Percentiles rank a stretch among this genome's conserved stretches.
These are phyloP conservation scores for Autographa pulchrina DNA, from an alignment of 2,888 invertebrate genomes.

Conservation along the genomic window DNA sequence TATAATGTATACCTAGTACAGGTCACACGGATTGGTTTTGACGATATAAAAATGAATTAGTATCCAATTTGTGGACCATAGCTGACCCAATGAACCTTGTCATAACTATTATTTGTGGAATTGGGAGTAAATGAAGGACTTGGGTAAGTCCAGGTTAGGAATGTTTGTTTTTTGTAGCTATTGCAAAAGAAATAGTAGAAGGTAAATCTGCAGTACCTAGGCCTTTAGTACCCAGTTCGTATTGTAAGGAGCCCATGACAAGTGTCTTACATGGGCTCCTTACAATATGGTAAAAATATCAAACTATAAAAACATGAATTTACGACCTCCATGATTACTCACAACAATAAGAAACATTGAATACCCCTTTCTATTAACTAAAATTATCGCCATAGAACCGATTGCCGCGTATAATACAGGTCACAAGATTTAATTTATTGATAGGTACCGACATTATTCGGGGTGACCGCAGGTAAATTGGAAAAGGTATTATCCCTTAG, in stretches of 20 bases:
- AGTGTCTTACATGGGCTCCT: too few species aligned
- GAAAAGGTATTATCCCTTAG: slow-evolving; percentile 54
- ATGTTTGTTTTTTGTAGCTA: too few species aligned
- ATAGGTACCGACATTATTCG: slow-evolving; percentile 60
- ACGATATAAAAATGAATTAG: not conserved
- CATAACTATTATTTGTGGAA: too few species aligned
- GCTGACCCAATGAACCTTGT: too few species aligned
- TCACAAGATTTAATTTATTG: slow-evolving; percentile 73
- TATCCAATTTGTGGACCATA: not conserved
- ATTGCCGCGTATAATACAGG: slow-evolving; percentile 60
- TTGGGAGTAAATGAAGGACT: too few species aligned
- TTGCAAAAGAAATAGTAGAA: too few species aligned
- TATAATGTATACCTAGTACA: slow-evolving; percentile 12
- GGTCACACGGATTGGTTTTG: not conserved
- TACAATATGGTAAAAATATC: too few species aligned
- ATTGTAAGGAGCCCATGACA: too few species aligned
- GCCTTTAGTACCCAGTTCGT: too few species aligned
- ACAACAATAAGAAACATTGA: not conserved
- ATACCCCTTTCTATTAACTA: not conserved
- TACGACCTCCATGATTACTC: not conserved
- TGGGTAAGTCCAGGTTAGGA: too few species aligned
- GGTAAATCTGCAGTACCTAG: too few species aligned
- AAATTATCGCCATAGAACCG: slow-evolving; percentile 31
- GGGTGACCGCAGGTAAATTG: slow-evolving; percentile 61
- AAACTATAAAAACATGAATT: not conserved